Evolutionary conservation across 2,888 invertebrate genomes (phyloP).

Genomic region (Heliconius ismenius): DNA sequence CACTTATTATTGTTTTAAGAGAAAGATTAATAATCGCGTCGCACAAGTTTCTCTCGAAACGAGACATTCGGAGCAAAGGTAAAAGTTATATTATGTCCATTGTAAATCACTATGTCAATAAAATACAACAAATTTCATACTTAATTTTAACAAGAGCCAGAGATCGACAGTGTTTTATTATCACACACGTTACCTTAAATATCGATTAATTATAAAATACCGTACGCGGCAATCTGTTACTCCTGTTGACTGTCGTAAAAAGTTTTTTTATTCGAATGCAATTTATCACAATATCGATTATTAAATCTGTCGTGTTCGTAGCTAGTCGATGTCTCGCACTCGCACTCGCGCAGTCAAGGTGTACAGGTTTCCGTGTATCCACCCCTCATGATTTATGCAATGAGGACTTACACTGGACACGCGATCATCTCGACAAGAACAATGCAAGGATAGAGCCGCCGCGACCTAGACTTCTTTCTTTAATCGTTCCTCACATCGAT

Average conservation of each 20-base stretch:
- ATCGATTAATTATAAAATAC: slow-evolving; percentile 32
- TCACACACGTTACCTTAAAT: slow-evolving; percentile 23
- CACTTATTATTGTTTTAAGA: slow-evolving; percentile 43
- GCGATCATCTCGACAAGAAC: slow-evolving; percentile 68
- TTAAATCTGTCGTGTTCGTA: slow-evolving; percentile 26
- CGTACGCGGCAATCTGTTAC: slow-evolving; percentile 32
- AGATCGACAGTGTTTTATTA: slow-evolving; percentile 17
- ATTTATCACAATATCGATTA: slow-evolving; percentile 32
- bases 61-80: slow-evolving; percentile 39
- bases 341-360: slow-evolving; percentile 55
- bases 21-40: slow-evolving; percentile 42
- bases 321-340: slow-evolving; percentile 31
- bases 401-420: slow-evolving; percentile 78
- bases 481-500: slow-evolving; percentile 74
- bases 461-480: slow-evolving; percentile 78
- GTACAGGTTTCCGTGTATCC: slow-evolving; percentile 62
- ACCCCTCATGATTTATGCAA: slow-evolving; percentile 78
- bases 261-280: slow-evolving; percentile 34
- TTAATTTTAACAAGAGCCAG: slow-evolving; percentile 15
- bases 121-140: slow-evolving; percentile 32
- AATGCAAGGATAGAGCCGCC: slow-evolving; percentile 77
- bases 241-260: slow-evolving; percentile 27
- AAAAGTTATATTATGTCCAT: slow-evolving; percentile 39
- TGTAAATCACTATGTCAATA: slow-evolving; percentile 40
- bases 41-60: slow-evolving; percentile 41